Evolutionary conservation across 2,888 invertebrate genomes (phyloP), one percentile per base, ranked within the genome.

Genomic region (Ormyrus rosae): DNA sequence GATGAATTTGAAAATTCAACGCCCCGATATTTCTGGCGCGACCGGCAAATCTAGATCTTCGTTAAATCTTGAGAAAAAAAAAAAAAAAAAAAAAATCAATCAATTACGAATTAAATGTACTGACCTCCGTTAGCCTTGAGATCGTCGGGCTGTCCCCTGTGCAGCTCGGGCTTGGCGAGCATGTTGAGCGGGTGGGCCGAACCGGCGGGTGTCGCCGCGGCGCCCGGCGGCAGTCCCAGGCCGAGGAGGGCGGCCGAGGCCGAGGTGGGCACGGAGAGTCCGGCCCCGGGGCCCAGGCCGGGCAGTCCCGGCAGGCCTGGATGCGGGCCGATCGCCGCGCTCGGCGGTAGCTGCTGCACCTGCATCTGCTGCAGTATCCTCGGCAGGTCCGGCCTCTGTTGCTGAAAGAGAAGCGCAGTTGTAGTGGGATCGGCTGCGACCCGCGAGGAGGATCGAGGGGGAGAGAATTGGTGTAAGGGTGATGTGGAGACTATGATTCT

Each of bases 301-400:
- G 93, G 92, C 67, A 92, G 91, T 1, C 92, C 92, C 51, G 95
- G 92, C 8, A 95, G 92, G 45, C 93, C 93, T 5, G 94, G 94
- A 91, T 94, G 94, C 61, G 94, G 94, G 91, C 94, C 94, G 92
- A 96, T 94, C 67, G 94, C 94, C 72, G 96, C 95, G 65, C 94
- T 94, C 81, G 95, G 95, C 85, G 93, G 91, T 86, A 93, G 91
- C 84, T 96, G 95, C 87, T 97, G 97, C 55, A 96, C 97, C 91
- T 97, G 97, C 96, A 97, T 97, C 92, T 97, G 97, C 92, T 97
- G 97, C 91, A 97, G 92, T 83, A 95, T 91, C 91, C 96, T 93
- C 53, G 96, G 96, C 86, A 96, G 92, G 91, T 96, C 96, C 80
- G 96, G 95, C 91, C 96, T 93, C 92, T 96, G 96, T 94, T 96